Conservation (phyloP, 2,888 invertebrate species). For the Conistra vaccinii region DNA sequence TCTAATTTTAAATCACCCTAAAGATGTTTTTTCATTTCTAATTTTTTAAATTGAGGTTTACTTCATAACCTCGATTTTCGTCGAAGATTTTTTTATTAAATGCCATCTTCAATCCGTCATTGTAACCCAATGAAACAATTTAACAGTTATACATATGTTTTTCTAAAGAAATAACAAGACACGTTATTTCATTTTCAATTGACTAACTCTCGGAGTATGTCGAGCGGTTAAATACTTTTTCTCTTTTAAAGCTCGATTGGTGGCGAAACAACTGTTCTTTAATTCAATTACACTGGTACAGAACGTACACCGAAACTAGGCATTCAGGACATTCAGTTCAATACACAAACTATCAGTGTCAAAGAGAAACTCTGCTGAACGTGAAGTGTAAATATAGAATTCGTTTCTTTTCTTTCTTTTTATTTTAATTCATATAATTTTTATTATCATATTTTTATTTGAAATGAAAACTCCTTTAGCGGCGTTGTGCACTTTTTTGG, state of each 20-base stretch:
- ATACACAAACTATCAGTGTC: not conserved
- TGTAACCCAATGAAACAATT: not conserved
- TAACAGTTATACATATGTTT: not conserved
- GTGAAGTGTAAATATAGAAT: no score
- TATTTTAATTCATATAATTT: no score
- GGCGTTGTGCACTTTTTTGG: no score
- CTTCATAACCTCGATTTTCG: no score
- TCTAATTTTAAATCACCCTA: no score
- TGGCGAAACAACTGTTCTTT: slow-evolving; percentile 41
- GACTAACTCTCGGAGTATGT: not conserved
- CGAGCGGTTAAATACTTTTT: slow-evolving; percentile 23
- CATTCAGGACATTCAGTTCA: not conserved
- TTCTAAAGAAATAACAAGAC: slow-evolving; percentile 8
- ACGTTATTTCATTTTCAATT: slow-evolving; percentile 25
- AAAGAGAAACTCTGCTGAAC: not conserved
- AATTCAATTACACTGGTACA: slow-evolving; percentile 12
- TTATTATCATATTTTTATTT: no score
- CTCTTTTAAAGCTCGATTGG: not conserved
- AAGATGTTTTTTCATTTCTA: no score
- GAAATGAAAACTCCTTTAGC: no score
- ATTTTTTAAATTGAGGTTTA: no score
- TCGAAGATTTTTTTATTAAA: no score
- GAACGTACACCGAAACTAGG: not conserved
- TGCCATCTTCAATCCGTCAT: no score
- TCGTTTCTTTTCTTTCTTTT: no score